These are phyloP conservation scores for Nasua narica DNA, from an alignment of 2,797 vertebrate species.

Conservation along the genomic window DNA sequence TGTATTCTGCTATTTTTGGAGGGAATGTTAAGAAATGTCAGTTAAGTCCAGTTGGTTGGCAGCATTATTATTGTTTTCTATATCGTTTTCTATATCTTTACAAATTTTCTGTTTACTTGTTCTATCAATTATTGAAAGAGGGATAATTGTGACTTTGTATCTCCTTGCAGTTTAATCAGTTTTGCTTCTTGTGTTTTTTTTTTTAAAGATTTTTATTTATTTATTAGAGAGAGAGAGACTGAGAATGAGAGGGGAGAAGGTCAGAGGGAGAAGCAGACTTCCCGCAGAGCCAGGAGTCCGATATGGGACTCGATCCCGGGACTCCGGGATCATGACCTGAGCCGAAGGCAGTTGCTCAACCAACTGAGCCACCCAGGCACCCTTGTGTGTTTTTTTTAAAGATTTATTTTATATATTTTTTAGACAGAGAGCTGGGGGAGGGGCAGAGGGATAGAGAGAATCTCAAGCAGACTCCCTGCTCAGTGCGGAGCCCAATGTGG, in stretches of 20 bases:
- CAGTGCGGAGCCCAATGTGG: neutral
- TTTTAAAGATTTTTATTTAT: neutral
- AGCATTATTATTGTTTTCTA: neutral
- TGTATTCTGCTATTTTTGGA: neutral
- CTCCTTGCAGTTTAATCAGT: neutral
- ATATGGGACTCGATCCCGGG: neutral
- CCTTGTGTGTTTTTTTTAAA: neutral
- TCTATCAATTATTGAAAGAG: neutral
- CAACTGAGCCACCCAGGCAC: neutral
- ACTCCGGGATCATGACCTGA: neutral
- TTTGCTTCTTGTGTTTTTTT: neutral
- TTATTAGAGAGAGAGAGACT: neutral
- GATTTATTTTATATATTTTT: neutral
- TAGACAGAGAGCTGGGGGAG: neutral
- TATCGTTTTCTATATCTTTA: neutral
- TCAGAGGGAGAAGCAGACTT: neutral
- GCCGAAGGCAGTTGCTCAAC: neutral
- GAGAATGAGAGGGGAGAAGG: too few species aligned
- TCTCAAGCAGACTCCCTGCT: neutral
- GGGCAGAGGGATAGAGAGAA: neutral
- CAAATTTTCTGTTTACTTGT: neutral
- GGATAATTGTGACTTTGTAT: neutral
- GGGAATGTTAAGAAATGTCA: neutral
- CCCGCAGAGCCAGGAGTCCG: neutral
- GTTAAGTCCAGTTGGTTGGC: neutral